A percentile compares a stretch with the other conserved stretches of the same genome.
phyloP scores from a whole-genome alignment of 2,113 vertebrate genomes.

The Notothenia rossii region DNA sequence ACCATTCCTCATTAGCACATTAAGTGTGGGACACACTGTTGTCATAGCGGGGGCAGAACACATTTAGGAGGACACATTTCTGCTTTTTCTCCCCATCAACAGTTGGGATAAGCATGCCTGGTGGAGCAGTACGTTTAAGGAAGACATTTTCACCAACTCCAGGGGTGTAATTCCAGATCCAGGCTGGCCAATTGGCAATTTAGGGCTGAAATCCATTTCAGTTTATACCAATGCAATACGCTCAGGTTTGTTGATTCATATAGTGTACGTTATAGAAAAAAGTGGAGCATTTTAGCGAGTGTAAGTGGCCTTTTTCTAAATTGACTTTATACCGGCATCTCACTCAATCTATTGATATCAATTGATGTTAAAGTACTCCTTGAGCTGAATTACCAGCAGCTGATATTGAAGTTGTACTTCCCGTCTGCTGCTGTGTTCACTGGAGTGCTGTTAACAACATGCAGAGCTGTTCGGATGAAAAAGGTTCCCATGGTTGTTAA shows the following conservation, averaged over 20 bases:
- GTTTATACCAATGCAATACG: neutral
- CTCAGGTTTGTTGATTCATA: slow-evolving; percentile 5
- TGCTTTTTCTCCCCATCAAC: neutral
- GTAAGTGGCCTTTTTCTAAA: slow-evolving; percentile 36
- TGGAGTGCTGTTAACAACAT: slow-evolving; percentile 47
- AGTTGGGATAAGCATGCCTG: neutral
- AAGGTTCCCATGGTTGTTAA: slow-evolving; percentile 38
- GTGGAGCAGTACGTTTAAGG: neutral
- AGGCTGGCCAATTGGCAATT: neutral
- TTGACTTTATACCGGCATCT: slow-evolving; percentile 25
- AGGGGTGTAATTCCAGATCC: neutral
- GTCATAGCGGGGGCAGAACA: neutral
- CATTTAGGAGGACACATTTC: neutral
- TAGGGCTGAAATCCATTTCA: neutral
- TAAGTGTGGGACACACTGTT: slow-evolving; percentile 22
- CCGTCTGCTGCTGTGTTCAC: slow-evolving; percentile 37
- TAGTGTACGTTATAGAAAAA: neutral
- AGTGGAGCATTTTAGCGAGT: slow-evolving; percentile 20
- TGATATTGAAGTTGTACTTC: slow-evolving; percentile 50
- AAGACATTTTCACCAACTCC: neutral
- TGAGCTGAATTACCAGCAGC: slow-evolving; percentile 44
- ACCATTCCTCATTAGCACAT: slow-evolving; percentile 20
- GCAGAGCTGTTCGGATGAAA: slow-evolving; percentile 40
- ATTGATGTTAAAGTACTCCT: slow-evolving; percentile 44
- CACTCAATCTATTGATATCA: slow-evolving; percentile 49